Evolutionary conservation across 35 echinoderm and acorn worm species (phyloP).

Genomic region (Ptychodera flava): DNA sequence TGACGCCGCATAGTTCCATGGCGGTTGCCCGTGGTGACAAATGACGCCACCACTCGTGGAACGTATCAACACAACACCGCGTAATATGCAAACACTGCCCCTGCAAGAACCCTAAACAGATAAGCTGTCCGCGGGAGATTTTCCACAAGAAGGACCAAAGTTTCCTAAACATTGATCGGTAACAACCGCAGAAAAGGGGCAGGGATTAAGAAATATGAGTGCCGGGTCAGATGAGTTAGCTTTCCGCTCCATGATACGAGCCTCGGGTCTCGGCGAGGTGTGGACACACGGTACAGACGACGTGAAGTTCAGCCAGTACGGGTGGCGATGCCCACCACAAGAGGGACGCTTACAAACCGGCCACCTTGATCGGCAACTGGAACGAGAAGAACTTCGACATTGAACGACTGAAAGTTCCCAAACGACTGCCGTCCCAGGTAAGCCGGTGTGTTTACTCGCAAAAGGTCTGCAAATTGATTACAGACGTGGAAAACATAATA

Average conservation of each 20-base stretch:
- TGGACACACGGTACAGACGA: conserved; percentile 89
- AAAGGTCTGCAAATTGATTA: too few species aligned
- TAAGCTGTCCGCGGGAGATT: too few species aligned
- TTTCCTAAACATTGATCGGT: too few species aligned
- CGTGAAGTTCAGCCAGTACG: conserved; percentile 87
- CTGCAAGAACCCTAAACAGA: too few species aligned
- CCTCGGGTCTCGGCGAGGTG: conserved; percentile 85
- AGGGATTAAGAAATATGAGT: too few species aligned
- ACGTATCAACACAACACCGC: not conserved
- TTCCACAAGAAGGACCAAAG: too few species aligned
- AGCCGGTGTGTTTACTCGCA: too few species aligned
- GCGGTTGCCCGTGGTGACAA: not conserved
- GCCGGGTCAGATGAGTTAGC: conserved; percentile 57
- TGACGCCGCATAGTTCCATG: too few species aligned
- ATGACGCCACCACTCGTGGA: not conserved
- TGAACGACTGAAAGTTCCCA: conserved; percentile 67
- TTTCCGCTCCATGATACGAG: conserved; percentile 92
- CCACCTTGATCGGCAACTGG: conserved; percentile 88
- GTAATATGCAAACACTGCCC: too few species aligned
- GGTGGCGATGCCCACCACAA: conserved; percentile 89
- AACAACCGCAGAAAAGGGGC: too few species aligned
- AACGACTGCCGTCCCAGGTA: conserved; percentile 86
- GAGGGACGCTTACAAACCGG: conserved; percentile 83
- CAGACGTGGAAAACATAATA: too few species aligned
- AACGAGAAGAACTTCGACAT: conserved; percentile 91